Evolutionary conservation across 53 echinoderm and acorn worm genomes (phyloP).

Genomic region (Holothuria leucospilota): DNA sequence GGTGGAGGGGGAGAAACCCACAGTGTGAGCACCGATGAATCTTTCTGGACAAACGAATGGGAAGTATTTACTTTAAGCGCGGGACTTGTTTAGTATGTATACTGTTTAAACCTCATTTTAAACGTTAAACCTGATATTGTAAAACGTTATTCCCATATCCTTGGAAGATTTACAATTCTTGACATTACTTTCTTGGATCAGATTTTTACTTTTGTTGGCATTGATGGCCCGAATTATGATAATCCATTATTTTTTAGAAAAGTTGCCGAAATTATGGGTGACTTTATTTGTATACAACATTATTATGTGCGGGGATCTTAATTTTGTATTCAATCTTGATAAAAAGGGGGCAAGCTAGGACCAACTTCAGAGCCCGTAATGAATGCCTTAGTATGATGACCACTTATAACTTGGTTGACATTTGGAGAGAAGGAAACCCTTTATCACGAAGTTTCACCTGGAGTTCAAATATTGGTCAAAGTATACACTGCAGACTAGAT

Average conservation of each 20-base stretch:
- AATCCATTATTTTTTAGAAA: background rate
- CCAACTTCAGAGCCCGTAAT: no score
- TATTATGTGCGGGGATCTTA: constrained; percentile 9
- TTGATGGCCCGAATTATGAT: background rate
- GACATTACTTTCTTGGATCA: background rate
- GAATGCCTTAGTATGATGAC: no score
- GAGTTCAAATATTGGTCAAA: background rate
- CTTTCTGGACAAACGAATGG: no score
- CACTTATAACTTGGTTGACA: background rate
- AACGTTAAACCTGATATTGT: background rate
- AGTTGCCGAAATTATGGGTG: no score
- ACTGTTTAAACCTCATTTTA: background rate
- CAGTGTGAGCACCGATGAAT: no score
- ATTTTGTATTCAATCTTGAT: constrained; percentile 20
- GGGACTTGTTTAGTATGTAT: background rate
- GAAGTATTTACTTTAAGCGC: no score
- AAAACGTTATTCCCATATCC: background rate
- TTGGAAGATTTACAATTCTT: background rate
- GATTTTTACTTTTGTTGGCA: background rate
- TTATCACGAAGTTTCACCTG: background rate
- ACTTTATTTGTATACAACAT: background rate
- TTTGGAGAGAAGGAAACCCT: constrained; percentile 33
- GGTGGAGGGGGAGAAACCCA: no score
- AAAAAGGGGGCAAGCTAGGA: background rate
- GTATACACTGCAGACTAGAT: constrained; percentile 14